Evolutionary conservation across 2,888 invertebrate genomes (phyloP).

Genomic region (Invenusta paracnida): DNA sequence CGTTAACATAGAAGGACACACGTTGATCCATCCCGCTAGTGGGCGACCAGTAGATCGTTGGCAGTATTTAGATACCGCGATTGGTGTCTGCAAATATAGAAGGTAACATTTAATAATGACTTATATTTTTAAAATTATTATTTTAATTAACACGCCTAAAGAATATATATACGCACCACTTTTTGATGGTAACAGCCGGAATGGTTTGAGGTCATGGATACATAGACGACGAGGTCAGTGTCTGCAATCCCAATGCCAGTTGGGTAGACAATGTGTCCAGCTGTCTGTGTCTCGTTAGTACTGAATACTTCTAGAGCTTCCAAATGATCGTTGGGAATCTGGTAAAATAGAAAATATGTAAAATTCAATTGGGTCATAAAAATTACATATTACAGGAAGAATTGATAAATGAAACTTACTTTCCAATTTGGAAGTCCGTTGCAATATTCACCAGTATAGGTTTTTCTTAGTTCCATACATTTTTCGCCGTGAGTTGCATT

Average conservation of each 20-base stretch:
- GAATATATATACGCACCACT: too few species aligned
- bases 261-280: not conserved
- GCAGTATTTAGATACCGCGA: not conserved
- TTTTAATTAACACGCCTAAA: too few species aligned
- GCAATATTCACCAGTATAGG: too few species aligned
- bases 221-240: not conserved
- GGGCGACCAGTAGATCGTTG: not conserved
- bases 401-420: too few species aligned
- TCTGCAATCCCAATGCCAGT: not conserved
- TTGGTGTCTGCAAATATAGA: not conserved
- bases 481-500: too few species aligned
- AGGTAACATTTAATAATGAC: not conserved
- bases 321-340: not conserved
- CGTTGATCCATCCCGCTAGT: not conserved
- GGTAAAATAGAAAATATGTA: too few species aligned
- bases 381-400: too few species aligned
- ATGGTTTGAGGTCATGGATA: not conserved
- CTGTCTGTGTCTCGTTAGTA: not conserved
- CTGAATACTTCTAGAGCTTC: not conserved
- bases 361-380: too few species aligned
- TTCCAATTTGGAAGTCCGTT: too few species aligned
- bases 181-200: not conserved
- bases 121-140: not conserved
- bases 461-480: too few species aligned
- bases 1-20: not conserved